Evolutionary conservation across 2,888 invertebrate species (phyloP).

Genomic region (Caenorhabditis plicata): DNA sequence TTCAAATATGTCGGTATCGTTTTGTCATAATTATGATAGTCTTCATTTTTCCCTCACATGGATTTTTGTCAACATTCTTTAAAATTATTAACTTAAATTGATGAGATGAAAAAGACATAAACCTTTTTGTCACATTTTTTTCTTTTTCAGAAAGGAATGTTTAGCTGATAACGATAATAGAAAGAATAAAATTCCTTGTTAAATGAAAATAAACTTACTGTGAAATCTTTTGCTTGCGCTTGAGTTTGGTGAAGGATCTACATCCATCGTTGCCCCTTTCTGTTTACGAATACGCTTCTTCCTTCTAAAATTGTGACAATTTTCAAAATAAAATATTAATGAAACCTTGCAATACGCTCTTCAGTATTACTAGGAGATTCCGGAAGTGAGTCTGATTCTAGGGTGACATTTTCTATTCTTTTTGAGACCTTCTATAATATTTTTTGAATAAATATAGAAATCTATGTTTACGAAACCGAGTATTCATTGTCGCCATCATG

Average conservation of each 20-base stretch:
- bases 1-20: too few species aligned
- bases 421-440: constrained; percentile 28
- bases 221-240: too few species aligned
- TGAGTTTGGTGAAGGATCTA: constrained; percentile 23
- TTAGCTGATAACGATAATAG: too few species aligned
- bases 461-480: constrained; percentile 7
- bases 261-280: constrained; percentile 28
- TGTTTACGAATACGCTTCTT: constrained; percentile 18
- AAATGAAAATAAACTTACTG: too few species aligned
- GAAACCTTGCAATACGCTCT: constrained; percentile 11
- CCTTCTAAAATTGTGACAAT: not conserved
- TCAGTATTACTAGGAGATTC: constrained; percentile 24
- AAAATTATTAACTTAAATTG: too few species aligned
- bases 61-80: too few species aligned
- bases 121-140: too few species aligned
- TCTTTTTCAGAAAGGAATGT: too few species aligned
- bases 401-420: constrained; percentile 32
- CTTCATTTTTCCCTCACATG: too few species aligned
- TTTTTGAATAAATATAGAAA: not conserved
- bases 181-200: too few species aligned
- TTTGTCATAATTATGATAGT: too few species aligned
- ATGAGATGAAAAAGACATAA: too few species aligned
- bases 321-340: not conserved
- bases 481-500: constrained; percentile 24
- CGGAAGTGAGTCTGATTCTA: constrained; percentile 50